Base-by-base conservation (phyloP, 2,797 vertebrate species). In the Microchirus variegatus region DNA sequence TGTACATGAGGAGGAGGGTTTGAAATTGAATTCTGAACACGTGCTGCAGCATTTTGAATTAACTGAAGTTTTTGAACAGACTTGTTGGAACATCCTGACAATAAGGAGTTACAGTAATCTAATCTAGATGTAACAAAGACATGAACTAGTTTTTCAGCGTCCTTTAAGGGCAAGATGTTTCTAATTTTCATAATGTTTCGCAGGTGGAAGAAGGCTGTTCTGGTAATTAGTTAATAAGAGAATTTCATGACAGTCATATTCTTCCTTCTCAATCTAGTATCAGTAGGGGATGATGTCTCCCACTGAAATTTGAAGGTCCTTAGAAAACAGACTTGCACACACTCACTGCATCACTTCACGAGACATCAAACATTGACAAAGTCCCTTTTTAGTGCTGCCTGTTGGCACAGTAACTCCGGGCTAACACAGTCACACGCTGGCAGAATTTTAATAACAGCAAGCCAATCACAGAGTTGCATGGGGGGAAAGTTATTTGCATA, bases 281-380 rank as follows among this genome's bases (percentile, higher is more conserved):
- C 79, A 64, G 76, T 43, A 38, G 82, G 87, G 70, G 75, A 77
- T 61, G 77, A 77, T 61, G 77, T 88, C 81, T 83, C 81, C 81
- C 68, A 73, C 87, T 71, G 31, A 80, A 73, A 85, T 85, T 77
- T 75, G 62, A 88, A 87, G 89, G 62, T 81, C 76, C 80, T 89
- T 80, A 84, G 71, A 84, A 77, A 84, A 86, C 58, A 62, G 19
- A 64, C 41, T 52, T 26, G 52, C 46, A 26, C 51, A 49, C 49
- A 59, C 40, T 44, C 86, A 86, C 87, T 70, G 79, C 80, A 84
- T 84, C 85, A 85, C 82, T 88, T 90, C 84, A 88, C 74, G 44
- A 89, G 82, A 90, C 88, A 90, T 91, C 90, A 93, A 92, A 94
- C 90, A 94, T 89, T 92, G 91, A 95, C 93, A 95, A 94, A 94